phyloP scores from a whole-genome alignment of 2,113 vertebrate species.

The Microtus ochrogaster region DNA sequence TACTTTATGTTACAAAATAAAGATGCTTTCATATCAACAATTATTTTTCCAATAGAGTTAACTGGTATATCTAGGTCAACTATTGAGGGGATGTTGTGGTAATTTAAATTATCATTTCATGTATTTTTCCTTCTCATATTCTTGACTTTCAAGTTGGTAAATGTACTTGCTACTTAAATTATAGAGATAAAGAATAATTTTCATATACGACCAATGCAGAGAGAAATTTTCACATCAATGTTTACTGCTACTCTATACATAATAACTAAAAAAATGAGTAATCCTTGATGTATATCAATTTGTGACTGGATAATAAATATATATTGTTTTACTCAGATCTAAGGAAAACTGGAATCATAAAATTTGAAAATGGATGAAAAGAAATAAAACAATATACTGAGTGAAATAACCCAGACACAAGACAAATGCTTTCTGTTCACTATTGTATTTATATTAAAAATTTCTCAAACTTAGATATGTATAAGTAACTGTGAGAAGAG shows the following conservation, averaged over 20 bases:
- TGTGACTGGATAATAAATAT: not conserved
- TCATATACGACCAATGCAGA: rapidly evolving
- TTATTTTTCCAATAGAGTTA: not conserved
- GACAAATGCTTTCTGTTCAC: not conserved
- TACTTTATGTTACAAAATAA: not conserved
- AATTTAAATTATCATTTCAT: not conserved
- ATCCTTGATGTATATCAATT: not conserved
- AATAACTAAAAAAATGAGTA: not conserved
- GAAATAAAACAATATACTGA: not conserved
- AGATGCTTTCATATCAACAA: not conserved
- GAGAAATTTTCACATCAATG: not conserved
- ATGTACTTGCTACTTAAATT: not conserved
- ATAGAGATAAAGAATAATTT: not conserved
- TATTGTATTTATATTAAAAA: not conserved
- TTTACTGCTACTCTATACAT: not conserved
- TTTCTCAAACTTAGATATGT: not conserved
- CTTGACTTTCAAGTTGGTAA: not conserved
- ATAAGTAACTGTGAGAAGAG: not conserved
- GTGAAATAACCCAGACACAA: not conserved
- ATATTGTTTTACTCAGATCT: not conserved
- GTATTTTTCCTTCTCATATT: not conserved
- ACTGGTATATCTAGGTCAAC: not conserved
- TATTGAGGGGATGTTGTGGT: not conserved
- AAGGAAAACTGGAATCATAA: not conserved
- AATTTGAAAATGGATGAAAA: not conserved